Percentiles rank a stretch among this genome's conserved stretches.
phyloP scores from a whole-genome alignment of 2,113 vertebrate genomes.

The Leptosomus discolor region DNA sequence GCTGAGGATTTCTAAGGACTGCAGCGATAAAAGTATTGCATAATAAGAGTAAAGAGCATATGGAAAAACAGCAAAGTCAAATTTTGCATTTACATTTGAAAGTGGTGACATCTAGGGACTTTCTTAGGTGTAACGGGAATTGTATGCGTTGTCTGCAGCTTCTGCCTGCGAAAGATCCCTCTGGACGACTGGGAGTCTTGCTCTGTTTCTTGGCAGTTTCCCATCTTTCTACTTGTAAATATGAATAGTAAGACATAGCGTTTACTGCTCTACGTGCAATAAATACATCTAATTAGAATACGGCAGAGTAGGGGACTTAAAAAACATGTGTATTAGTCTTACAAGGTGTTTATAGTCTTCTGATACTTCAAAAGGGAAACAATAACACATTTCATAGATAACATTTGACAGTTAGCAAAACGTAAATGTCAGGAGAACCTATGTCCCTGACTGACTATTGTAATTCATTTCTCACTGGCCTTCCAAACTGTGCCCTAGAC shows the following conservation, averaged over 20 bases:
- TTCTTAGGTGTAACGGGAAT: not conserved
- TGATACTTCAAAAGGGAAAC: not conserved
- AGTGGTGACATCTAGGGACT: not conserved
- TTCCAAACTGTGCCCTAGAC: not conserved
- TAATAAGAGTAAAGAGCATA: not conserved
- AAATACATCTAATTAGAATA: constrained; percentile 23
- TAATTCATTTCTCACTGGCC: constrained; percentile 42
- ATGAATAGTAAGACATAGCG: not conserved
- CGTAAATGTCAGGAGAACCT: constrained; percentile 20
- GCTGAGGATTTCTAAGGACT: not conserved
- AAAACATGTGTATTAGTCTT: not conserved
- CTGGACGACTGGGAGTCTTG: not conserved
- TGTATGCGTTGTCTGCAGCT: not conserved
- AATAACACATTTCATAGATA: not conserved
- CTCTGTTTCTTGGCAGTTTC: not conserved
- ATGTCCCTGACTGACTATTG: not conserved
- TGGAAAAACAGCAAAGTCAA: not conserved
- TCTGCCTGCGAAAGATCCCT: not conserved
- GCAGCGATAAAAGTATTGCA: fast-evolving
- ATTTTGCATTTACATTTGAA: not conserved
- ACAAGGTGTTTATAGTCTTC: not conserved
- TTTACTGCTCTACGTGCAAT: not conserved
- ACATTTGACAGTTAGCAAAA: not conserved
- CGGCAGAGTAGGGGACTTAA: not conserved
- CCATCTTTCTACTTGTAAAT: not conserved